Conservation (phyloP, 2,797 vertebrate species). For the Acipenser transmontanus region DNA sequence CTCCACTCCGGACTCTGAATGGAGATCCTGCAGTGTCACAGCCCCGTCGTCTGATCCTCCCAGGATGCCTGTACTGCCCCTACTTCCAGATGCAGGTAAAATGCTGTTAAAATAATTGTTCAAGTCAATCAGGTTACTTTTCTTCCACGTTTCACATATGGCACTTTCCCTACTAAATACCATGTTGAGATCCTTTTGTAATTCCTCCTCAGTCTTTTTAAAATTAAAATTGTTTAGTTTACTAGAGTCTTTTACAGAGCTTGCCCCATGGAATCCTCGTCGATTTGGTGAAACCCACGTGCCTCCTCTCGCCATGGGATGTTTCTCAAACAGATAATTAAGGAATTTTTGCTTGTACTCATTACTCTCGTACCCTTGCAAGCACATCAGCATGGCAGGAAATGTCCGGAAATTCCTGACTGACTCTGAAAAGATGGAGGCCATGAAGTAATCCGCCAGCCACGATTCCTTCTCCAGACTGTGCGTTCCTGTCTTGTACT, state of each 20-base stretch:
- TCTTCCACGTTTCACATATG: no score
- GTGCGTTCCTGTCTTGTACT: fast-evolving
- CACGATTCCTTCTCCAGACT: not conserved
- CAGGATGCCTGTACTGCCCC: not conserved
- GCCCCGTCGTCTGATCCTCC: conserved; percentile 27
- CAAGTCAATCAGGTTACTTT: no score
- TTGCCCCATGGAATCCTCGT: conserved; percentile 25
- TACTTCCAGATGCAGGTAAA: no score
- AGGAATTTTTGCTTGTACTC: not conserved
- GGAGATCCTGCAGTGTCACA: conserved; percentile 16
- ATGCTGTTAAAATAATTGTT: no score
- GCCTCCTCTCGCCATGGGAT: conserved; percentile 24
- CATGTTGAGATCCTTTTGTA: fast-evolving
- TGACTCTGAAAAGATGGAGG: conserved; percentile 36
- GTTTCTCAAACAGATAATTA: not conserved
- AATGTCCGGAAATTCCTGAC: conserved; percentile 37
- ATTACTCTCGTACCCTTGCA: not conserved
- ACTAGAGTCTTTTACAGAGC: conserved; percentile 17
- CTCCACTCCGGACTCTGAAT: conserved; percentile 22
- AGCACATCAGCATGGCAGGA: conserved; percentile 22
- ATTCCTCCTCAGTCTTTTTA: fast-evolving
- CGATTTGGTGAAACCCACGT: conserved; percentile 25
- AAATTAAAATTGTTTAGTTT: not conserved
- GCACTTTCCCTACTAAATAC: not conserved
- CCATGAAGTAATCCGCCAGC: conserved; percentile 24